Evolutionary conservation across 2,888 invertebrate genomes (phyloP), one percentile per base, ranked within the genome.

Genomic region (Arctia plantaginis): DNA sequence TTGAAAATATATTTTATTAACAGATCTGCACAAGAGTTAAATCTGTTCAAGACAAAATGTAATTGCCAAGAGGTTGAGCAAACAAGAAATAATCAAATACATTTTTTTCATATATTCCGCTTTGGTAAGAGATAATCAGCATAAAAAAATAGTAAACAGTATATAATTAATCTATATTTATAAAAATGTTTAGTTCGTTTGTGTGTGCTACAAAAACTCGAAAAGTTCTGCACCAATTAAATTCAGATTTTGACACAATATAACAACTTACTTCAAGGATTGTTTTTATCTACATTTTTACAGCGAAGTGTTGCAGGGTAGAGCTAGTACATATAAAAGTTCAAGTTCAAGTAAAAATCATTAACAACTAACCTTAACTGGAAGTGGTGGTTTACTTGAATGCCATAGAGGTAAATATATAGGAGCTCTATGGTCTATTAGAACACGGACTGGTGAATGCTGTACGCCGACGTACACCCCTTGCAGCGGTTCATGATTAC

Each of bases 371-470:
- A 96, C 96, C 94, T 96, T 96, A 75, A 96, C 94, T 85, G 96
- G 95, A 62, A 96, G 87, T 74, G 96, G 96, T 67, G 94, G 95
- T 87, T 95, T 96, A 78, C 91, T 89, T 80, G 93, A 93, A 89
- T 95, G 95, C 91, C 96, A 95, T 75, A 96, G 86, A 44, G 96
- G 96, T 81, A 97, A 89, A 76, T 94, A 93, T 77, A 97, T 89
- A 66, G 96, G 94, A 33, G 97, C 96, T 84, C 90, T 94, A 82
- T 97, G 97, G 86, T 96, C 91, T 23, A 97, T 91, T 82, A 96
- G 90, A 35, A 97, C 87, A 18, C 95, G 93, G 30, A 93, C 88
- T 18, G 94, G 93, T 44, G 94, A 95, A 71, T 96, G 96, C 85
- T 96, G 96, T 70, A 97, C 93, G 35, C 94, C 95, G 3, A 88